Evolutionary conservation across 2,888 invertebrate species (phyloP), one percentile per base, ranked within the genome.

Genomic region (Calameuta idolon): DNA sequence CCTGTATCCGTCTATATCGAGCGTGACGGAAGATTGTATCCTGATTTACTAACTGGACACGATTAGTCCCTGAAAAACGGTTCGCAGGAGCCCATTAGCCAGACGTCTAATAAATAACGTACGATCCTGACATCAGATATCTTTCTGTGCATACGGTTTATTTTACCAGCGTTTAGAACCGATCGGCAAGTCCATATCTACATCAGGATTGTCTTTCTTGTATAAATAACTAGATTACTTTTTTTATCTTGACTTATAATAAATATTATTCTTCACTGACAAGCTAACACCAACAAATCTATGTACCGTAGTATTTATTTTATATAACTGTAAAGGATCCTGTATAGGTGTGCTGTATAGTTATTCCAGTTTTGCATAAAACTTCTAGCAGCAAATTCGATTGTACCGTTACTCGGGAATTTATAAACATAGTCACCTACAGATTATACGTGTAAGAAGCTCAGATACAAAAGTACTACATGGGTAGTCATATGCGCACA

Each of bases 41-140:
- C 71, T 23, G 31, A 4, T 15, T 11, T 31, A 31, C 33, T 34
- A 71, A 31, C 33, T 34, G 34, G 71, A 12, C 71, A 34, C 71
- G 34, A 33, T 71, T 71, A 71, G 71, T 31, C 33, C 33, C 9
- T 31, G 15, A 71, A 71, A 34, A 34, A 55, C 1, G 31, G 1
- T 31, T 34, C 4, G 4, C 71, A 23, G 33, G 71, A 71, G 71
- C 71, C 71, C 71, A 34, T 71, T 71, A 71, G 34, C 71, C 71
- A 33, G 71, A 71, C 71, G 34, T 31, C 71, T 11, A 71, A 71
- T 71, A 71, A 71, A 71, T 71, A 71, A 34, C 71, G 31, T 34
- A 71, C 33, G 12, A 71, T 71, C 71, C 71, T n/a, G 71, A 12
- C 71, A 34, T 12, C 12, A 33, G 71, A 71, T 71, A 71, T 33